Conservation (phyloP, 92 coral and sea anemone species). For the Palythoa heliodiscus region DNA sequence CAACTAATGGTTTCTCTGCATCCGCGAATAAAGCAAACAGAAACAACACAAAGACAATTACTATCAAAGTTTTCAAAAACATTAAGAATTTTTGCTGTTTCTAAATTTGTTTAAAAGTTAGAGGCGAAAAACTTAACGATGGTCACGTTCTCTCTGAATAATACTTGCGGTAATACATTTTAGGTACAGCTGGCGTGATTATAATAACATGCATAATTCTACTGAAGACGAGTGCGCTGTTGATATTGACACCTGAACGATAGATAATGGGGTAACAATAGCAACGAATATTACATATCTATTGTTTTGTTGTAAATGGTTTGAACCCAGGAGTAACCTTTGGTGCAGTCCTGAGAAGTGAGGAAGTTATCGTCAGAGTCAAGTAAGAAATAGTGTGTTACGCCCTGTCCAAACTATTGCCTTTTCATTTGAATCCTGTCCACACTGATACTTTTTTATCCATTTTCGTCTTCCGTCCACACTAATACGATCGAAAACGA, state of each 20-base stretch:
- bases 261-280: neutral
- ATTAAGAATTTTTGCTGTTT: neutral
- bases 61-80: neutral
- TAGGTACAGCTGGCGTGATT: neutral
- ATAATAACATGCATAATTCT: neutral
- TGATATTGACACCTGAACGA: neutral
- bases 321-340: too few relatives aligned
- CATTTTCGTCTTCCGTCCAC: too few relatives aligned
- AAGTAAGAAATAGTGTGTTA: too few relatives aligned
- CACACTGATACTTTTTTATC: too few relatives aligned
- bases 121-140: neutral
- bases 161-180: neutral
- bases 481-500: too few relatives aligned
- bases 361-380: too few relatives aligned
- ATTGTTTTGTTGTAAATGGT: neutral
- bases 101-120: neutral
- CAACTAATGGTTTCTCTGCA: slow-evolving; percentile 11
- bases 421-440: too few relatives aligned
- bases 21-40: slow-evolving; percentile 3
- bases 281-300: neutral
- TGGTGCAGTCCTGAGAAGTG: too few relatives aligned
- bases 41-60: neutral
- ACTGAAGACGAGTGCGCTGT: neutral
- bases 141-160: neutral
- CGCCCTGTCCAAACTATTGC: too few relatives aligned